Evolutionary conservation across 2,888 invertebrate species (phyloP).

Genomic region (Calameuta idolon): DNA sequence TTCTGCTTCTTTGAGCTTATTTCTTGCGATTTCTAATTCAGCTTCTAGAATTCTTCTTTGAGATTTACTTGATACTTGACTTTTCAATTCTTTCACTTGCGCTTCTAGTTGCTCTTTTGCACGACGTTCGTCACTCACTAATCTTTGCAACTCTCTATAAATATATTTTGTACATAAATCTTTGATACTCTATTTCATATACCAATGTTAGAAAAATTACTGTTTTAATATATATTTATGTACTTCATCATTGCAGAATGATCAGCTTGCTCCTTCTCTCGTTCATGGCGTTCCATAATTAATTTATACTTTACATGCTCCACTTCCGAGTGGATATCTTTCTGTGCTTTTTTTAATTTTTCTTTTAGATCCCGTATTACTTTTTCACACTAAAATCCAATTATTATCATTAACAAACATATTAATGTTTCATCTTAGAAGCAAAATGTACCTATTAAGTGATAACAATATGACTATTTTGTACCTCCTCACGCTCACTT

Average conservation of each 20-base stretch:
- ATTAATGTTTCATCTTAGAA: neutral
- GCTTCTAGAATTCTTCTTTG: constrained; percentile 70
- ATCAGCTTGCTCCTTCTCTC: constrained; percentile 84
- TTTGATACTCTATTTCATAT: neutral
- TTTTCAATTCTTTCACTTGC: constrained; percentile 71
- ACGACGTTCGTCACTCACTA: constrained; percentile 80
- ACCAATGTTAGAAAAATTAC: neutral
- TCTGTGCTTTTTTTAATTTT: constrained; percentile 72
- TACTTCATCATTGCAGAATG: constrained; percentile 81
- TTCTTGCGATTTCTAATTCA: constrained; percentile 75
- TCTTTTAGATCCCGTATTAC: constrained; percentile 72
- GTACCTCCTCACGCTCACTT: constrained; percentile 69
- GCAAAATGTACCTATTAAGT: neutral
- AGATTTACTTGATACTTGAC: constrained; percentile 64
- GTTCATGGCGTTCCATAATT: constrained; percentile 81
- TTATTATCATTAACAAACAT: constrained; percentile 3
- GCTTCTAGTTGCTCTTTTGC: constrained; percentile 80
- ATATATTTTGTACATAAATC: constrained; percentile 11
- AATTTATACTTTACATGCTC: constrained; percentile 80
- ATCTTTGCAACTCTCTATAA: constrained; percentile 81
- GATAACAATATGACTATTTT: neutral
- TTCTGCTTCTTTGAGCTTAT: constrained; percentile 76
- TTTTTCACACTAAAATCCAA: constrained; percentile 70
- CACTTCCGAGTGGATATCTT: constrained; percentile 72
- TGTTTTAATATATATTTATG: constrained; percentile 32